Evolutionary conservation across 2,797 vertebrate genomes (phyloP).

Genomic region (Clarias fuscus): DNA sequence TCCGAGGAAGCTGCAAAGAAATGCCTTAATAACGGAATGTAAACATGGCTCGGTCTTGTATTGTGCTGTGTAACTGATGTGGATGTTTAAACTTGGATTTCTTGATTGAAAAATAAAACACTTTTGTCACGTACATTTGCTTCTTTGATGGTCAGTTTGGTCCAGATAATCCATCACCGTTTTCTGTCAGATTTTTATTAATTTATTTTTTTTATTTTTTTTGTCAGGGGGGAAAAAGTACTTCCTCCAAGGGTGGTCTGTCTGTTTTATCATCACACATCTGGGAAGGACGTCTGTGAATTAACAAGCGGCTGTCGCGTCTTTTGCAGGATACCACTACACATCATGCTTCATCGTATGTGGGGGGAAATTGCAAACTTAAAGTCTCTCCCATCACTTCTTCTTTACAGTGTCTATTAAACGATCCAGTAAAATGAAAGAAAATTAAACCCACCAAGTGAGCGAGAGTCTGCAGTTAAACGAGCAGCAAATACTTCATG

Average conservation of each 20-base stretch:
- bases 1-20: not conserved
- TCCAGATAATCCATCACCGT: not conserved
- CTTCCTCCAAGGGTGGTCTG: constrained; percentile 11
- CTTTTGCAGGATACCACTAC: not conserved
- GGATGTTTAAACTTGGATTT: not conserved
- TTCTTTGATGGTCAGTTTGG: no score
- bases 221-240: no score
- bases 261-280: not conserved
- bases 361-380: not conserved
- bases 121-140: not conserved
- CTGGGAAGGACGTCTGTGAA: not conserved
- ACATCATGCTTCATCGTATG: not conserved
- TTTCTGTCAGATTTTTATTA: not conserved
- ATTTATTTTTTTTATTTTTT: not conserved
- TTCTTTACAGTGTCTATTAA: not conserved
- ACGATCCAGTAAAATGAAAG: not conserved
- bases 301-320: constrained; percentile 5
- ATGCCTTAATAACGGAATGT: constrained; percentile 21
- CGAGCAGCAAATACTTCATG: not conserved
- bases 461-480: not conserved
- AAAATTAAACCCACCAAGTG: no score
- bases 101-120: not conserved
- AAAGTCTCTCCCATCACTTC: not conserved
- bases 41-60: no score
- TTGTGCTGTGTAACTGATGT: not conserved